These are phyloP conservation scores for Pollenia griseotomentosa DNA, from an alignment of 2,888 invertebrate species.

Conservation along the genomic window DNA sequence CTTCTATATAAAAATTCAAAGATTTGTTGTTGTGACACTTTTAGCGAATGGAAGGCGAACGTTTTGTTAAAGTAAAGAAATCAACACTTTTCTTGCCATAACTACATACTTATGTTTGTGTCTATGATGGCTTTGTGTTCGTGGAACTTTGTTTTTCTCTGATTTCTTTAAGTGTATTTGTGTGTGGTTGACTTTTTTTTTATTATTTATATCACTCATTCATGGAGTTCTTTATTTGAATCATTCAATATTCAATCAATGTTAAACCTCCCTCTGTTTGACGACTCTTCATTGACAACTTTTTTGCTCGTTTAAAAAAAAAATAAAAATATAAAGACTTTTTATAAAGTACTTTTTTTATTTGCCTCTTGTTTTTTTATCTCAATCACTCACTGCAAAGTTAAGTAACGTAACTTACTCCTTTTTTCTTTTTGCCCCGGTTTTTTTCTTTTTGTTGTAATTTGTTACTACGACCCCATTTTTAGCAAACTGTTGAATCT, in stretches of 20 bases:
- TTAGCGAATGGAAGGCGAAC: conserved; percentile 19
- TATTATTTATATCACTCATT: background rate
- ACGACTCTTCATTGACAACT: conserved; percentile 38
- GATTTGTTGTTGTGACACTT: conserved; percentile 45
- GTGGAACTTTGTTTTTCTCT: conserved; percentile 19
- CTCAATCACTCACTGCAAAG: conserved; percentile 40
- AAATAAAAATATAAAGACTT: background rate
- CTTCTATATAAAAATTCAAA: conserved; percentile 7
- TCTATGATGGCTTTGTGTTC: conserved; percentile 5
- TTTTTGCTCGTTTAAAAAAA: conserved; percentile 5
- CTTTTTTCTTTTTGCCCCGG: conserved; percentile 21
- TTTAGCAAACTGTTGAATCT: conserved; percentile 70
- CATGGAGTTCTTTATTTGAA: conserved; percentile 51
- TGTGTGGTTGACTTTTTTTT: background rate
- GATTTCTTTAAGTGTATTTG: background rate
- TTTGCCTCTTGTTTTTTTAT: conserved; percentile 10
- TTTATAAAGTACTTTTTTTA: conserved; percentile 2
- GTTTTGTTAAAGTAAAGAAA: conserved; percentile 29
- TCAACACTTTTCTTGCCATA: background rate
- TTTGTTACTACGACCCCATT: conserved; percentile 61
- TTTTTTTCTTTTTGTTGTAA: conserved; percentile 32
- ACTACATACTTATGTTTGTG: background rate
- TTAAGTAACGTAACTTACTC: conserved; percentile 62
- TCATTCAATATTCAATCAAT: conserved; percentile 72
- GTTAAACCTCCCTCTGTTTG: conserved; percentile 55